These are phyloP conservation scores for Thaumetopoea pityocampa DNA, from an alignment of 1,140 invertebrate species.

Conservation along the genomic window DNA sequence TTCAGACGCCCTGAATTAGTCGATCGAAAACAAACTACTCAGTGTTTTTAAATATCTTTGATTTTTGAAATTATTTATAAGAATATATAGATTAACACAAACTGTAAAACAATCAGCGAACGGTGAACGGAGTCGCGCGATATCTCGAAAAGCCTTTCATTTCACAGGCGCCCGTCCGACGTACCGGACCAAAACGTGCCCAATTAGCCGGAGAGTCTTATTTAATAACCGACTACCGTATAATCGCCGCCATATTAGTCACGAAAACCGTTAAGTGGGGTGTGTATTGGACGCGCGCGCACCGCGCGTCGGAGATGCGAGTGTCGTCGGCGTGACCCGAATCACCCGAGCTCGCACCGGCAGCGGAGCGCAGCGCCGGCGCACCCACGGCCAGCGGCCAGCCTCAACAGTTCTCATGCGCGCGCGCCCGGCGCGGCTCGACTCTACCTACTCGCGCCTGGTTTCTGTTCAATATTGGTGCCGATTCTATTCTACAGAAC, in stretches of 20 bases:
- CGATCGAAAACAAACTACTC: not conserved
- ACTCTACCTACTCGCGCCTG: constrained; percentile 40
- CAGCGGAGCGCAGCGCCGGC: constrained; percentile 40
- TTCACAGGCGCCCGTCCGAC: constrained; percentile 29
- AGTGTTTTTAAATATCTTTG: constrained; percentile 3
- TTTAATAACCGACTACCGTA: constrained; percentile 53
- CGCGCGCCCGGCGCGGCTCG: constrained; percentile 25
- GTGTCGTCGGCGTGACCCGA: constrained; percentile 32
- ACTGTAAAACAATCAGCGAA: constrained; percentile 25
- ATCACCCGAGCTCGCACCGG: constrained; percentile 32
- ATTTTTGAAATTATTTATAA: constrained; percentile 7
- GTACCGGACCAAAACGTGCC: constrained; percentile 37
- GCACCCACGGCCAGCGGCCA: constrained; percentile 48
- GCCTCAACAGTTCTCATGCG: constrained; percentile 32
- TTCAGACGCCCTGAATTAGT: too few relatives aligned
- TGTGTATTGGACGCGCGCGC: constrained; percentile 29
- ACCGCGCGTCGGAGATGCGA: constrained; percentile 30
- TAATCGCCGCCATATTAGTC: constrained; percentile 40
- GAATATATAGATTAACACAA: constrained; percentile 12
- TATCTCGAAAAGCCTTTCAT: constrained; percentile 29
- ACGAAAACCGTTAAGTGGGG: constrained; percentile 44
- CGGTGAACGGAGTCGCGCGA: constrained; percentile 21
- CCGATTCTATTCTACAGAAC: too few relatives aligned
- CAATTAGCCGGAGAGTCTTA: constrained; percentile 46
- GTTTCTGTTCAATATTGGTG: constrained; percentile 35